Base-by-base conservation (phyloP, 2,797 vertebrate genomes). In the Enteromius mattozi region DNA sequence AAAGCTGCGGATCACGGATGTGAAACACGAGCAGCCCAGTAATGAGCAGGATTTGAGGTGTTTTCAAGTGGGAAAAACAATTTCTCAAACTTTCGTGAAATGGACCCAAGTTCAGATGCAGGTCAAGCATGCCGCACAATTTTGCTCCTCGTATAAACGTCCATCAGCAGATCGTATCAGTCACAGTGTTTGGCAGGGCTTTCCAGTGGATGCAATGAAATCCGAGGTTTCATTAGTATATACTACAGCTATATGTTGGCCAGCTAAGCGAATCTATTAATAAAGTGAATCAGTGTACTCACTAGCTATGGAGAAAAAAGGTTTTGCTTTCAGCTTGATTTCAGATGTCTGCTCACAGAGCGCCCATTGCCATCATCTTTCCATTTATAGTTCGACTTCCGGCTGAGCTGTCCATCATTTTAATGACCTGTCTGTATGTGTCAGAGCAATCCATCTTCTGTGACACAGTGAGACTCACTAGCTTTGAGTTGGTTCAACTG, bases 391-490 rank as follows among this genome's bases (percentile, higher is more conserved):
- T 77, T n/a, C 27, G 40, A 82, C 76, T 86, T 84, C 79, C 24
- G 63, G 33, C 84, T 84, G 75, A 91, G 92, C 91, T 87, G 86
- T 92, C 89, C 71, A 49, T 89, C 85, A 84, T 84, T 92, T 90
- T 93, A 92, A 92, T 91, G 88, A 88, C 88, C 89, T 92, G 92
- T 92, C 92, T 87, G 71, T 89, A 85, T 87, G 78, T 82, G 87
- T 92, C 89, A 87, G 89, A 86, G 86, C 89, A 88, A 92, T 92
- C 91, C 86, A 88, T 94, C 92, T 89, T 89, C 80, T 33, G 80
- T 88, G 86, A 90, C 89, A 90, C 49, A 3, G 82, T 54, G 69
- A 83, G 89, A 90, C 87, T 90, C 88, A 79, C 70, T 88, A 76
- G 61, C 89, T 90, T 90, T 83, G 17, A 61, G 79, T 78, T 91